Evolutionary conservation across 2,797 vertebrate genomes (phyloP).

Genomic region (Calcarius lapponicus): DNA sequence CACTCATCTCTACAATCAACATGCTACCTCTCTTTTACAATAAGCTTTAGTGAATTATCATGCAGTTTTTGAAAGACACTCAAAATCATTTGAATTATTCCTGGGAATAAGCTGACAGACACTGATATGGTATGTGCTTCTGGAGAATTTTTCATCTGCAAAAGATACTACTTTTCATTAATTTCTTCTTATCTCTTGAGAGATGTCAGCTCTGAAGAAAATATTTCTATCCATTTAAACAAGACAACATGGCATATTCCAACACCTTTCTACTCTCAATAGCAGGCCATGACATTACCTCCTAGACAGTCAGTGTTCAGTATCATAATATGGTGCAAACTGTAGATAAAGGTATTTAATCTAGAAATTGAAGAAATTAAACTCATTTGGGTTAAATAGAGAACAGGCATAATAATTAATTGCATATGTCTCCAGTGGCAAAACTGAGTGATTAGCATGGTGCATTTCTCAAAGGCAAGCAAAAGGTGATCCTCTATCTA

Average conservation of each 20-base stretch:
- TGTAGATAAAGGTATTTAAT: not conserved
- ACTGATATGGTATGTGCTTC: not conserved
- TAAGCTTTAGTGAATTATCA: not conserved
- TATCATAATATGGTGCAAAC: not conserved
- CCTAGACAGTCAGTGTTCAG: not conserved
- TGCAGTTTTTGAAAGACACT: not conserved
- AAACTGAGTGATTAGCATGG: not conserved
- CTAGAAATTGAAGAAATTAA: not conserved
- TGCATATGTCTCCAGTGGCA: not conserved
- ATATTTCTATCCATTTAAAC: not conserved
- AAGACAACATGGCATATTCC: not conserved
- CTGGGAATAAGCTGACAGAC: not conserved
- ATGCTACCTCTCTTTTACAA: not conserved
- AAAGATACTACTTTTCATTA: not conserved
- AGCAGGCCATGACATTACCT: not conserved
- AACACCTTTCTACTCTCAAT: not conserved
- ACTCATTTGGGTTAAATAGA: not conserved
- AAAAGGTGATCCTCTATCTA: not conserved
- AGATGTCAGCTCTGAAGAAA: not conserved
- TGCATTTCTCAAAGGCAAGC: not conserved
- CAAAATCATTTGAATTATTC: not conserved
- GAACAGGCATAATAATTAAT: not conserved
- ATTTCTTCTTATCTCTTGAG: not conserved
- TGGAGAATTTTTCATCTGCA: not conserved
- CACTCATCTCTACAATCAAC: not conserved